phyloP scores from a whole-genome alignment of 2,797 vertebrate genomes.

The Morus bassanus region DNA sequence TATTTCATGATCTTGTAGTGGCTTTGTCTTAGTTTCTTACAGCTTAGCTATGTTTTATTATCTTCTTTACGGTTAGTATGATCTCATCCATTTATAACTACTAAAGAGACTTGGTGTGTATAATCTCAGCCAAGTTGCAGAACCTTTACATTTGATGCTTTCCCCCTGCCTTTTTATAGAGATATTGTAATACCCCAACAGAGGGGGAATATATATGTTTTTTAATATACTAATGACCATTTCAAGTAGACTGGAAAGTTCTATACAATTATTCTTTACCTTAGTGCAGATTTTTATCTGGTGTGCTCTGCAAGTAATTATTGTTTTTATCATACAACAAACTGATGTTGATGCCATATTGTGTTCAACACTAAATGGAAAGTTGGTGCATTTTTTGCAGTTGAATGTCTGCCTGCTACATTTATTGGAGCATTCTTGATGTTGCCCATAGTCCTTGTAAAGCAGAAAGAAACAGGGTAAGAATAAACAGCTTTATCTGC shows the following conservation, averaged over 20 bases:
- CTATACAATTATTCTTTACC: not conserved
- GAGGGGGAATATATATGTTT: not conserved
- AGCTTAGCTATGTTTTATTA: not conserved
- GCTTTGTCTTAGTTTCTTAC: not conserved
- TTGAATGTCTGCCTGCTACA: not conserved
- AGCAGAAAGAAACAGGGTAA: not conserved
- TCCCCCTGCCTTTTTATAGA: fast-evolving
- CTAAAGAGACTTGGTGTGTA: not conserved
- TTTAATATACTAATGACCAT: not conserved
- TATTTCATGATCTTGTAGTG: not conserved
- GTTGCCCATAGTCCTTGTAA: not conserved
- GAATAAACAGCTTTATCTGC: not conserved
- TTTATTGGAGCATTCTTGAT: not conserved
- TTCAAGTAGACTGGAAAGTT: not conserved
- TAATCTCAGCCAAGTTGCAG: not conserved
- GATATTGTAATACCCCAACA: not conserved
- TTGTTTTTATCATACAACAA: not conserved
- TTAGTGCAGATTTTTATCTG: not conserved
- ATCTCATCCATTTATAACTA: not conserved
- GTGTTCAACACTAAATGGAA: not conserved
- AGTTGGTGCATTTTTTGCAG: not conserved
- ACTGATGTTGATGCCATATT: not conserved
- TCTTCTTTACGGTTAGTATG: not conserved
- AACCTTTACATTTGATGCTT: not conserved
- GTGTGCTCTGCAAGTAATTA: not conserved